Base-by-base conservation (phyloP, 2,797 vertebrate species). In the Podarcis lilfordi region DNA sequence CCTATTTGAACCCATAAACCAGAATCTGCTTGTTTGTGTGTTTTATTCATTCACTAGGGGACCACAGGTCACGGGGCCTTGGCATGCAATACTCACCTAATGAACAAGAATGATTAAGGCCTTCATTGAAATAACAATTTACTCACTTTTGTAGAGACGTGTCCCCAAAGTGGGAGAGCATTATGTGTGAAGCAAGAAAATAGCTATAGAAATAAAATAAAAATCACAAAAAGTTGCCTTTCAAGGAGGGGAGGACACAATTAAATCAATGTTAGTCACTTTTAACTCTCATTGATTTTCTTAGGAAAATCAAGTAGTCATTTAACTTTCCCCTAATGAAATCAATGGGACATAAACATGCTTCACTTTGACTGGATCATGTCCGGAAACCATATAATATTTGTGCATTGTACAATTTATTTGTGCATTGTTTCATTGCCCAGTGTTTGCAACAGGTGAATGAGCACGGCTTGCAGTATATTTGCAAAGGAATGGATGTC, bases 401-500 rank as follows among this genome's bases (percentile, higher is more conserved):
- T 7, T 64, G 17, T 64, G 61, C 61, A 23, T 19, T 29, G 85
- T 23, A 61, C 81, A 81, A 81, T 23, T 3, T 40, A 75, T 74
- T 6, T 55, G 29, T 50, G 4, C 37, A 50, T 8, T 85, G 5
- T 10, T 86, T 43, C 21, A 13, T 78, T 35, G 43, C 25, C 19
- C 25, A 59, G 35, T 21, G 3, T 80, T 37, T 61, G 23, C 37
- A 5, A 55, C 27, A 35, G 64, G 40, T 50, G 29, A 32, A 8
- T 35, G n/a, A 71, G 9, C 50, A 17, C 2, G 21, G 17, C 10
- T 61, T 81, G 5, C 72, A 21, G 25, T 68, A 23, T 27, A 80
- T 90, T 91, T 90, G 74, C 64, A 68, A n/a, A 82, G 50, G 50
- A 55, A 55, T 55, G 50, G 29, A 86, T 79, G 89, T 92, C 88